Conservation (phyloP, 2,888 invertebrate species). For the Tetranychus piercei region DNA sequence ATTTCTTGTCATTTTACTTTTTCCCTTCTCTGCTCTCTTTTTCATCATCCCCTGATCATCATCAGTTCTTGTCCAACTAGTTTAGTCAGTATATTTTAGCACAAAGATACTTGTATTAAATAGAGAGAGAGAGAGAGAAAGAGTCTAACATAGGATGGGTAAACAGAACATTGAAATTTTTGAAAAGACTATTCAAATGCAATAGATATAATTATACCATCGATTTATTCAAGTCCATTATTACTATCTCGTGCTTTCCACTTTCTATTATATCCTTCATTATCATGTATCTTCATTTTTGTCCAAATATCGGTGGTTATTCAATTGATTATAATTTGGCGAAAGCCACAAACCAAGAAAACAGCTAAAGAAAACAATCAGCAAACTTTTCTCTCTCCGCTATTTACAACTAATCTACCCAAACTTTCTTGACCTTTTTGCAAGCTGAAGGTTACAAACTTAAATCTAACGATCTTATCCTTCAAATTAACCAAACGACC, state of each 20-base stretch:
- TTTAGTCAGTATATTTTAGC: not conserved
- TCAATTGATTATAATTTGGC: not conserved
- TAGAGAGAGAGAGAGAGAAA: not conserved
- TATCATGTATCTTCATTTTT: not conserved
- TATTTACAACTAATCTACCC: not conserved
- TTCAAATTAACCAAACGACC: not conserved
- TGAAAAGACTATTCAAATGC: not conserved
- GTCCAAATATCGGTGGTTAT: not conserved
- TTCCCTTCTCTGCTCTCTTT: not conserved
- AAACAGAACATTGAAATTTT: not conserved
- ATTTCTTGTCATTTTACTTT: not conserved
- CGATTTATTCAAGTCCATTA: not conserved
- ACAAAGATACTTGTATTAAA: not conserved
- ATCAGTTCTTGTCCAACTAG: not conserved
- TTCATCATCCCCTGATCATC: not conserved
- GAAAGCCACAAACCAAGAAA: not conserved
- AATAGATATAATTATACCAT: not conserved
- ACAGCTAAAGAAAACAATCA: not conserved
- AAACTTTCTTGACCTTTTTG: not conserved
- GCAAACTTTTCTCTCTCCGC: not conserved
- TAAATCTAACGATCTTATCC: not conserved
- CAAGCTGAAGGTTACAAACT: not conserved
- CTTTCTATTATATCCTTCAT: not conserved
- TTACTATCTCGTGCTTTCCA: not conserved
- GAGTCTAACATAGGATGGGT: not conserved